Percentiles rank a stretch among this genome's conserved stretches.
These are phyloP conservation scores for Caretta caretta DNA, from an alignment of 2,113 vertebrate genomes.

Conservation along the genomic window DNA sequence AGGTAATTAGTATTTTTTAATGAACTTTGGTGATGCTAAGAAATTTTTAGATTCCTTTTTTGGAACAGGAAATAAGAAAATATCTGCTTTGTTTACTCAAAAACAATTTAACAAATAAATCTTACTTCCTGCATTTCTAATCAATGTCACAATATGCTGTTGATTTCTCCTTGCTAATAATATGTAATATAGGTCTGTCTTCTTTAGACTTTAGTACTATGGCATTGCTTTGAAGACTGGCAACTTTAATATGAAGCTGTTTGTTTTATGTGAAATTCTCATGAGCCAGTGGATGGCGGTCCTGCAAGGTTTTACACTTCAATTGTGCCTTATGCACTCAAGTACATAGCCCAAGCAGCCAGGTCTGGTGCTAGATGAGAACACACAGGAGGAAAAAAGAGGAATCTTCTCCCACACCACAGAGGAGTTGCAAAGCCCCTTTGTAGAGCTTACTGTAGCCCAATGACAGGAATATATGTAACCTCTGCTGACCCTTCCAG, in stretches of 20 bases:
- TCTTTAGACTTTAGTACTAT: not conserved
- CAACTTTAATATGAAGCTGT: not conserved
- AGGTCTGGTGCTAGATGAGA: accelerated
- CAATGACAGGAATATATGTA: not conserved
- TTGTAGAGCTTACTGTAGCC: not conserved
- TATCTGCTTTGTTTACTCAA: not conserved
- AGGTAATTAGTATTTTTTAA: not conserved
- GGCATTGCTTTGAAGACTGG: accelerated
- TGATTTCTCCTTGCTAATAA: not conserved
- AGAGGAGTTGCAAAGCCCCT: not conserved
- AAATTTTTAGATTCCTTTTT: not conserved
- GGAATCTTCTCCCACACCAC: accelerated
- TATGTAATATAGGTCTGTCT: not conserved
- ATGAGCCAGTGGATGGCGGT: not conserved
- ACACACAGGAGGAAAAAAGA: not conserved
- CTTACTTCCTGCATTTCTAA: too few relatives aligned
- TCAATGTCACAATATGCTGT: too few relatives aligned
- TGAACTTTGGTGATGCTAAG: not conserved
- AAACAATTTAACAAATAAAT: not conserved
- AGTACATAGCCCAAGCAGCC: not conserved
- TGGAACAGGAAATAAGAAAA: not conserved
- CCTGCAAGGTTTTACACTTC: not conserved
- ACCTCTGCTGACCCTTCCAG: not conserved
- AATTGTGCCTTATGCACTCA: not conserved
- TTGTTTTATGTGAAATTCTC: not conserved